Evolutionary conservation across 37 sponge, comb jelly and placozoan species (phyloP), one percentile per base, ranked within the genome.

Genomic region (Haliclona indistincta): DNA sequence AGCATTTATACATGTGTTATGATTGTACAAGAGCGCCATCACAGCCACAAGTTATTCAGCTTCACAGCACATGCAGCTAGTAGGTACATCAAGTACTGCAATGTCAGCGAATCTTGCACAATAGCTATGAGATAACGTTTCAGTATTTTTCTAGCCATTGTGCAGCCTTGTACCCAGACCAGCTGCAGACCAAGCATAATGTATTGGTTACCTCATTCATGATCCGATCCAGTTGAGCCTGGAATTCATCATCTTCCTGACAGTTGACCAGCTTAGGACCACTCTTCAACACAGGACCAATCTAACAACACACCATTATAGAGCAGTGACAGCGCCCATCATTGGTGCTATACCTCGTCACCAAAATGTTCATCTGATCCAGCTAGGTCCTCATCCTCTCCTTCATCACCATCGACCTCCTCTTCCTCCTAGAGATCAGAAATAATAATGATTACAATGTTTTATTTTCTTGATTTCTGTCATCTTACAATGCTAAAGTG

Each of bases 181-280:
- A n/a, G 63, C 52, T 26, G 8, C 58, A 29, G 64, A 63, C 34
- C 52, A 17, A 29, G 15, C 15, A 47, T 17, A 17, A 17, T 15
- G 10, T 47, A 17, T 15, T 47, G 13, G 26, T 58, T 42, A 76
- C 83, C 8, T 93, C 91, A n/a, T 70, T 73, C 92, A 97, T 86
- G 67, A 89, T 86, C 75, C 91, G 91, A 40, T 97, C 97, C 54
- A 91, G 68, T 32, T 80, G 84, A 32, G 78, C 60, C 52, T 91
- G 32, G 54, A 97, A 93, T 3, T 86, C 91, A 36, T 97, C 94
- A 64, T 97, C 97, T 40, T 97, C 97, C 37, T 71, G 75, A 63
- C 88, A 86, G 36, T 80, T 41, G 22, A 94, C 49, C 6, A 45
- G 75, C 62, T 91, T 81, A 30, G 75, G 77, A 25, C 82, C 78